These are phyloP conservation scores for Xyrauchen texanus DNA, from an alignment of 2,113 vertebrate species.

Conservation along the genomic window DNA sequence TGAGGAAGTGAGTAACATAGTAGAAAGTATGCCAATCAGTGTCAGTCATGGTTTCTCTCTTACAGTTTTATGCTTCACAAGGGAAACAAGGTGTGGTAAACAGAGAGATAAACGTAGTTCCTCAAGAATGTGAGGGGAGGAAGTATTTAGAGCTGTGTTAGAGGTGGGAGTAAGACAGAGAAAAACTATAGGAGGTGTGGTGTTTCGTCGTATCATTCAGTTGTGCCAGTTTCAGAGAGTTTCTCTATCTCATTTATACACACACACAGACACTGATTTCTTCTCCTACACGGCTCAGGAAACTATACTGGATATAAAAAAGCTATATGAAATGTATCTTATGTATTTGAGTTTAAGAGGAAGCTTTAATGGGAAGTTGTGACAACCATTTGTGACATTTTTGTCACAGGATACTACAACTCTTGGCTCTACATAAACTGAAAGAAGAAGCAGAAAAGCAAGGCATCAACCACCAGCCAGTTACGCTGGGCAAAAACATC, in stretches of 20 bases:
- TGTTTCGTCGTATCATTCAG: neutral
- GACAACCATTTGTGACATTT: neutral
- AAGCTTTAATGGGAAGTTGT: constrained; percentile 16
- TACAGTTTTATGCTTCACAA: neutral
- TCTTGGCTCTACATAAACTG: neutral
- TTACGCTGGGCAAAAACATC: neutral
- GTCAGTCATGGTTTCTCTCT: no score
- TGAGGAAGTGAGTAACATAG: no score
- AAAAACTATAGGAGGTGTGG: neutral
- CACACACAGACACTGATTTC: neutral
- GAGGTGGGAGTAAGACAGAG: neutral
- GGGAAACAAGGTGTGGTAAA: constrained; percentile 17
- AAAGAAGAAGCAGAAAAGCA: neutral
- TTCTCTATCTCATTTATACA: no score
- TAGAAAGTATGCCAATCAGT: no score
- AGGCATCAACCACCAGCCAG: neutral
- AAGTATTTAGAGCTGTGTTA: neutral
- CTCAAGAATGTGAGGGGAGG: constrained; percentile 5
- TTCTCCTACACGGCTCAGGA: neutral
- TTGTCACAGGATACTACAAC: neutral
- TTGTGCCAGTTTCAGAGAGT: neutral
- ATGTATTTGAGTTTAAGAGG: neutral
- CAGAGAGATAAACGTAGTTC: neutral
- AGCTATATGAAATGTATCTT: neutral
- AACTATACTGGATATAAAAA: neutral